Base-by-base conservation (phyloP, 1,140 invertebrate genomes). In the Manduca sexta region DNA sequence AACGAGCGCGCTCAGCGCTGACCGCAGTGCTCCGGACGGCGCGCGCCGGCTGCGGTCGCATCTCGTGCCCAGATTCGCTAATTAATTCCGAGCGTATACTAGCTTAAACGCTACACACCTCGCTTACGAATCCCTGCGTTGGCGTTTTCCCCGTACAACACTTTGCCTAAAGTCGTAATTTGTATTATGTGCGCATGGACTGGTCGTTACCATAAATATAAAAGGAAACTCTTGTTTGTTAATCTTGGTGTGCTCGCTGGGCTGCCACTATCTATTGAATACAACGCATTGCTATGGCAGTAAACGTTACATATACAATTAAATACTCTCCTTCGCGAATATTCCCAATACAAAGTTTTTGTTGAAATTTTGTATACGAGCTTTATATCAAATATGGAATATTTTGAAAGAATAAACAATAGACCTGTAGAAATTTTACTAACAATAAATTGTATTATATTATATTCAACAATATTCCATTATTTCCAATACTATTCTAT, bases 21-120 rank as follows among this genome's bases (percentile, higher is more conserved):
- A 49, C 56, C 58, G 47, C 61, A 61, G 43, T 52, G 49, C 50
- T 45, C 49, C 48, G 52, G 52, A 43, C 55, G 43, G 18, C n/a
- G n/a, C n/a, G n/a, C n/a, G n/a, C 43, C 51, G 42, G 40, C 49
- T 69, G 69, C 47, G 66, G 69, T 69, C 60, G 52, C 46, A 38
- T 50, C 42, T 51, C 52, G 35, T 51, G 40, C 45, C 34, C 45
- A 60, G 56, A 64, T 62, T 64, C 46, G 58, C 60, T 64, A 67
- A 70, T 70, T 70, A 70, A 63, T 62, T 67, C 56, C 41, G 42
- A 60, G 61, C 51, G 52, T 50, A 55, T 63, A 58, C 50, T 17
- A 33, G 51, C 44, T 55, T 55, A 37, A 52, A 60, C 48, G 18
- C 39, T 44, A 52, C 38, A 45, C 49, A 38, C 45, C 21, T 31